Conservation (phyloP, 2,113 vertebrate genomes). For the Epinephelus cyanopodus region DNA sequence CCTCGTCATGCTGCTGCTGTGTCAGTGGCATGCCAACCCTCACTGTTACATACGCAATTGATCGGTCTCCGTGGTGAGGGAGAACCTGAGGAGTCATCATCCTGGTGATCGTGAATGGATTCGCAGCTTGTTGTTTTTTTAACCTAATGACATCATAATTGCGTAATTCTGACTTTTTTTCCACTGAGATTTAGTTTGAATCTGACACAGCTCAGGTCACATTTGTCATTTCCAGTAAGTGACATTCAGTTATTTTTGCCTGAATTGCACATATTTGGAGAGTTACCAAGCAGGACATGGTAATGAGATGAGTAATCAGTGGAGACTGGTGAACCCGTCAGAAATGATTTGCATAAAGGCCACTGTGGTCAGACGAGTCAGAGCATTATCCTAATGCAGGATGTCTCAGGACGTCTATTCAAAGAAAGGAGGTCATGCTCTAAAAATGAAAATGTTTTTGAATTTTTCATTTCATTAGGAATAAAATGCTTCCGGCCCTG, state of each 20-base stretch:
- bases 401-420: conserved; percentile 38
- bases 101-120: conserved; percentile 7
- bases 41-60: conserved; percentile 41
- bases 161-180: background rate
- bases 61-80: conserved; percentile 40
- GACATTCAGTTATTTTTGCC: background rate
- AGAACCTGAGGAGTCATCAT: conserved; percentile 8
- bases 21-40: conserved; percentile 43
- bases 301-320: conserved; percentile 51
- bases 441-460: background rate
- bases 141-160: conserved; percentile 2
- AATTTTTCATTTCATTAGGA: conserved; percentile 38
- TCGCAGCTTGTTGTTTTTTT: background rate
- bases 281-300: conserved; percentile 17
- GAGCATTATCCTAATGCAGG: conserved; percentile 43
- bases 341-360: conserved; percentile 36
- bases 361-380: conserved; percentile 23
- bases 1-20: conserved; percentile 22
- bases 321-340: conserved; percentile 32
- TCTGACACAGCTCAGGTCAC: background rate
- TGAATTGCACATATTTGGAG: conserved; percentile 19
- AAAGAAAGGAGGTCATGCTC: conserved; percentile 27
- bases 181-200: background rate
- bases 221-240: conserved; percentile 17
- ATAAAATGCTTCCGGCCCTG: background rate